Evolutionary conservation across 2,888 invertebrate species (phyloP).

Genomic region (Megaustenia siamemsis): DNA sequence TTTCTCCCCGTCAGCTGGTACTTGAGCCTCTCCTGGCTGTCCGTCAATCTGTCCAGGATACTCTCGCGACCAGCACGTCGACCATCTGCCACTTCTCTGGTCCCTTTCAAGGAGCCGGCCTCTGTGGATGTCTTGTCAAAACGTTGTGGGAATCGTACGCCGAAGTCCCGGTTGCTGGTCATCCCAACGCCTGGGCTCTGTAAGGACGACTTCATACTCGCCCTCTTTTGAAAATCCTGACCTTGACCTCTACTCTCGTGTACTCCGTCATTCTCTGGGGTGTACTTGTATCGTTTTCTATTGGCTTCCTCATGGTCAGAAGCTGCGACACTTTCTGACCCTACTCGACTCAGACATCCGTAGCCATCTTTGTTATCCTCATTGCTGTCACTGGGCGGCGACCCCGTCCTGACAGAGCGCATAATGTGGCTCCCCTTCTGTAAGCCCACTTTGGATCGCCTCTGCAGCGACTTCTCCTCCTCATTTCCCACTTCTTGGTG

Average conservation of each 20-base stretch:
- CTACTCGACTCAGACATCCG: too few relatives aligned
- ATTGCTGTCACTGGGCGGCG: background rate
- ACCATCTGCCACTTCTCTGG: too few relatives aligned
- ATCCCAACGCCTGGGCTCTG: too few relatives aligned
- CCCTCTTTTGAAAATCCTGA: too few relatives aligned
- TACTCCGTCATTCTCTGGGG: too few relatives aligned
- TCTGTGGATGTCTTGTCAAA: background rate
- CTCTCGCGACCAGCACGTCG: background rate
- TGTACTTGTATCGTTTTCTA: too few relatives aligned
- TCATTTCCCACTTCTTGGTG: background rate
- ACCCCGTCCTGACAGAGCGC: background rate
- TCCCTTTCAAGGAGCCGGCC: background rate
- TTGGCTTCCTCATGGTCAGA: too few relatives aligned
- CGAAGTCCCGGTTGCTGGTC: background rate
- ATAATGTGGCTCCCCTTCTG: background rate
- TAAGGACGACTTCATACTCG: too few relatives aligned
- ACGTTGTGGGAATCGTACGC: background rate
- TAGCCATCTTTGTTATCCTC: too few relatives aligned
- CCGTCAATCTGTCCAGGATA: background rate
- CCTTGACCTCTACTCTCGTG: too few relatives aligned
- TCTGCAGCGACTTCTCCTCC: background rate
- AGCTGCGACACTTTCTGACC: too few relatives aligned
- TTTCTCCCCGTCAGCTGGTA: too few relatives aligned
- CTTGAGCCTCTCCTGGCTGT: background rate
- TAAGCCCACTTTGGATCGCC: background rate